These are phyloP conservation scores for Emydura subglobosa DNA, from an alignment of 2,113 vertebrate species.

Conservation along the genomic window DNA sequence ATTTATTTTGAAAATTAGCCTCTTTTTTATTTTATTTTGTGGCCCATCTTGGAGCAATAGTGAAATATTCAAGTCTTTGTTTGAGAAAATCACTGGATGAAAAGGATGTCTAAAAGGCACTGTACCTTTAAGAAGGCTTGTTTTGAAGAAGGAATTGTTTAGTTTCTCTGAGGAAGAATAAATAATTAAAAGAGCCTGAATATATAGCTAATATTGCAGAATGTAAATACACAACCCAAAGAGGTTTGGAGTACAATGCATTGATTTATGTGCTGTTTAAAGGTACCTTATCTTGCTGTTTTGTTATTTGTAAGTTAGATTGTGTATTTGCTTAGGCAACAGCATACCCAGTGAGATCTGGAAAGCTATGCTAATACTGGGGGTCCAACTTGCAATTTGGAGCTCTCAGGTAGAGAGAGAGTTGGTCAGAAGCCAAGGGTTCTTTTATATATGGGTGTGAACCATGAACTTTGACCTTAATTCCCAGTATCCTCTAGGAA, in stretches of 20 bases:
- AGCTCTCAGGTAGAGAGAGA: background rate
- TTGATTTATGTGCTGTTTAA: conserved; percentile 42
- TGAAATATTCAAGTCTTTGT: background rate
- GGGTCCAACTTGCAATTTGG: background rate
- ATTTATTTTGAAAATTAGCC: background rate
- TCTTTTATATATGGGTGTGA: background rate
- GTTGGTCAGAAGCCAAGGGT: background rate
- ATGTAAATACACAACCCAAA: conserved; percentile 40
- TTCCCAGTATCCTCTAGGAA: background rate
- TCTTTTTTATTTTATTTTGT: conserved; percentile 2
- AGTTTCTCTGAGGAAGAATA: background rate
- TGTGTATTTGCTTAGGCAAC: background rate
- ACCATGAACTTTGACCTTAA: background rate
- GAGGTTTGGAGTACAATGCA: conserved; percentile 2
- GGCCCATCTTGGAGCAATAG: background rate
- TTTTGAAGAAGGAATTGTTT: conserved; percentile 23
- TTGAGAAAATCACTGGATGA: background rate
- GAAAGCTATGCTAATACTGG: rapidly evolving
- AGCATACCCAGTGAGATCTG: background rate
- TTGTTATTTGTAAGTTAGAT: conserved; percentile 17
- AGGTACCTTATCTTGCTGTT: background rate
- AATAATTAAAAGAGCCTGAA: conserved; percentile 52
- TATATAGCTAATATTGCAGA: conserved; percentile 43
- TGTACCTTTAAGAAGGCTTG: conserved; percentile 4
- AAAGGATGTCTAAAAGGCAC: background rate